Base-by-base conservation (phyloP, 2,797 vertebrate genomes). In the Carduelis carduelis region DNA sequence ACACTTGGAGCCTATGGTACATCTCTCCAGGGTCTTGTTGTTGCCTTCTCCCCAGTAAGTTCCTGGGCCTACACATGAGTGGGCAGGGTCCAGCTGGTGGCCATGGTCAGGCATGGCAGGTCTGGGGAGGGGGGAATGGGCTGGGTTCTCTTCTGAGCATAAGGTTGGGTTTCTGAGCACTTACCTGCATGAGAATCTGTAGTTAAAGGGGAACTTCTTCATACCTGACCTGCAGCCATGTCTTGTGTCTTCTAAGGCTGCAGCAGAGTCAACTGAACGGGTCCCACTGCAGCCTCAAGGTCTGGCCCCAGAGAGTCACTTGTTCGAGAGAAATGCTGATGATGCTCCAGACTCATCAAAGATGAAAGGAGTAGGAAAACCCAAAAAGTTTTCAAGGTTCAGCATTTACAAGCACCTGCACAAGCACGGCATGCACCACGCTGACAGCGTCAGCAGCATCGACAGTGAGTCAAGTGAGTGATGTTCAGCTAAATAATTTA, bases 401-500 rank as follows among this genome's bases (percentile, higher is more conserved):
- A 99, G 98, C 97, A 98, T 99, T 92, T 98, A 97, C 92, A 98
- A 93, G 75, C 99, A 98, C 37, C 98, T 99, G 64, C 98, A 99
- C 94, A 98, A 98, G 64, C 99, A 98, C 1, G 96, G 98, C 16
- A 96, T 99, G 47, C 97, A 98, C 10, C 97, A 97, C 0, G 61
- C 97, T 0, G 98, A 99, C 95, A 99, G 99, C 6, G 70, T 99
- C 91, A 99, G 98, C 98, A 99, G 99, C 95, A 90, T 98, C 2
- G 99, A 99, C 95, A 99, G 98, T 39, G 60, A 97, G 66, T 26
- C 98, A 97, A 90, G 98, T 99, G 93, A 98, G 99, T 99, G 93
- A 84, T 5, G 2, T 34, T 53, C 24, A 23, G 6, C 24, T 16
- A 8, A 79, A 70, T 9, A 30, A 56, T 26, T 4, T 28, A 44